Conservation (phyloP, 2,888 invertebrate species). For the Lycophotia porphyrea region DNA sequence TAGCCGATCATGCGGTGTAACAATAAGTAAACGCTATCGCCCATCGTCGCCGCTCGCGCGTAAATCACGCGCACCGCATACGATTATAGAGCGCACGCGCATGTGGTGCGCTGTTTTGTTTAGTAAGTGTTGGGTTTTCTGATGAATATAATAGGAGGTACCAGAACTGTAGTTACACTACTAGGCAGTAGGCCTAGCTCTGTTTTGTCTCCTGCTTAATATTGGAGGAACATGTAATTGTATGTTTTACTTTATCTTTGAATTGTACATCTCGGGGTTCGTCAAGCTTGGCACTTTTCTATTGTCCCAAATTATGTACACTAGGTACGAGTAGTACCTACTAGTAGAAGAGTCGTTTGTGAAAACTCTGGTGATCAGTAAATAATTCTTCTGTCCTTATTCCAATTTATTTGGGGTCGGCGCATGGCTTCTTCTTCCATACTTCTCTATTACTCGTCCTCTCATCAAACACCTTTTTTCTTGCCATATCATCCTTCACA, state of each 20-base stretch:
- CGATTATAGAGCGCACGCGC: conserved; percentile 62
- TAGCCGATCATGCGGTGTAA: conserved; percentile 79
- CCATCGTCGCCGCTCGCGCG: conserved; percentile 76
- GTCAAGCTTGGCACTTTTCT: neutral
- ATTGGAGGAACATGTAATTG: neutral
- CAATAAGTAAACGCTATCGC: conserved; percentile 85
- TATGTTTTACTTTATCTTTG: no score
- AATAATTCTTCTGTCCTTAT: no score
- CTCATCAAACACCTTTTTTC: no score
- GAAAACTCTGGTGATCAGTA: no score
- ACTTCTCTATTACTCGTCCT: no score
- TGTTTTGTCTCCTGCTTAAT: neutral
- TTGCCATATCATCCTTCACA: no score
- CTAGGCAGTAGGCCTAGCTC: neutral
- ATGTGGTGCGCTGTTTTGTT: conserved; percentile 56
- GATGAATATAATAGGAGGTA: neutral
- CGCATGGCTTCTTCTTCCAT: no score
- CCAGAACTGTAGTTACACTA: neutral
- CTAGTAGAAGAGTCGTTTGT: no score
- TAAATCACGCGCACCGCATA: conserved; percentile 80
- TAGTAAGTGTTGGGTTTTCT: conserved; percentile 35
- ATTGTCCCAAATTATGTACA: neutral
- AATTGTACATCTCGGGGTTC: neutral
- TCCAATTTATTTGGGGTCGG: no score
- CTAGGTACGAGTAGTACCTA: neutral